Base-by-base conservation (phyloP, 2,888 invertebrate genomes). In the Agriopis marginaria region DNA sequence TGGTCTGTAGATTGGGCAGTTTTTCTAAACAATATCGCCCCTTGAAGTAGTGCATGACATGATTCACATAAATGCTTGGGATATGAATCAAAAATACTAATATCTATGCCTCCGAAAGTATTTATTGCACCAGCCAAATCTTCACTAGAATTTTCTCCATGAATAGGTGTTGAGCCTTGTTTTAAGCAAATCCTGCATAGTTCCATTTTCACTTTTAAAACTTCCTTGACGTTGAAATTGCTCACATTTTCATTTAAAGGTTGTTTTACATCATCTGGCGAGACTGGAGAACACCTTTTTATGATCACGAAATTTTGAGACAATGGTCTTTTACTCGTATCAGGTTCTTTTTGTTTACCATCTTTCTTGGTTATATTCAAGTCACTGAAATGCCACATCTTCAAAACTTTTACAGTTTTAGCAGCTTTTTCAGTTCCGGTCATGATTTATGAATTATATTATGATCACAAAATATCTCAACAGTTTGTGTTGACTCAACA, bases 111-210 rank as follows among this genome's bases (percentile, higher is more conserved):
- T 23, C 82, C 87, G 62, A 93, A 85, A 23, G 63, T 76, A 23
- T 72, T 79, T 42, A 93, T 68, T 0, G 82, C 83, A 60, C 86
- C 84, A 0, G 88, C 77, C 53, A 91, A 71, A 63, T 90, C 83
- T 56, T 84, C 79, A 0, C 63, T 51, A 1, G 61, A 55, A 6
- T 77, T 72, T 10, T 77, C 75, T 3, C 86, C 87, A 60, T 79
- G 88, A 59, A 94, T 92, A 17, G 89, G 86, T 69, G 92, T 82
- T 53, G 73, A 74, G n/a, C 92, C 93, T 73, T 85, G 80, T 75
- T 90, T 88, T 7, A 93, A 79, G 75, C 93, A 94, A 40, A 93
- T 85, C 71, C 93, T 85, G 75, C 93, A 93, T 1, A 74, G 76
- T 11, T 68, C 77, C 53, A 72, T 7, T 67, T 63, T 50, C 10